Evolutionary conservation across 2,113 vertebrate species (phyloP).

Genomic region (Lethenteron camtschaticum): DNA sequence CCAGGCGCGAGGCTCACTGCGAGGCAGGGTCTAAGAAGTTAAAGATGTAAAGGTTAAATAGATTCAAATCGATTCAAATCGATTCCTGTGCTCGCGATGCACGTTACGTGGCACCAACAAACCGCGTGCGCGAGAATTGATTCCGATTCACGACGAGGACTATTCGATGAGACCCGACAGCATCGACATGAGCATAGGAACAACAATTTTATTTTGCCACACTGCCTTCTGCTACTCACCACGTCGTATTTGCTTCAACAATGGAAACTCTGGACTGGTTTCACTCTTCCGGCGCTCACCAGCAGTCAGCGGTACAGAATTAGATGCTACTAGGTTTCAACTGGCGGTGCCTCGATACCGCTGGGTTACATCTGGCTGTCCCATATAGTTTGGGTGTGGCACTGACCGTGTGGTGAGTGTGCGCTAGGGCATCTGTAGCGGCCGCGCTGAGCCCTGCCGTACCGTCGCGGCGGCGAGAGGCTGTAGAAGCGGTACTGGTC

Average conservation of each 20-base stretch:
- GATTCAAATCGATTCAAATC: too few species aligned
- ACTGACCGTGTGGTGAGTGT: background rate
- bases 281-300: background rate
- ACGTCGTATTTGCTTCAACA: too few species aligned
- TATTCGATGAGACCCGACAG: too few species aligned
- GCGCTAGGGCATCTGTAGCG: background rate
- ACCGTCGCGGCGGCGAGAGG: constrained; percentile 88
- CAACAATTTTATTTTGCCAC: too few species aligned
- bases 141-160: too few species aligned
- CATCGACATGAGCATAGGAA: too few species aligned
- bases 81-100: too few species aligned
- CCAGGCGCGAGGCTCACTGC: background rate
- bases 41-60: too few species aligned
- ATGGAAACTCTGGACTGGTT: background rate
- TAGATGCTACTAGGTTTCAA: background rate
- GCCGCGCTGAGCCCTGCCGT: constrained; percentile 10
- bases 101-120: too few species aligned
- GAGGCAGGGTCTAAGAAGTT: too few species aligned
- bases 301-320: background rate
- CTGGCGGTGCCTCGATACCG: background rate
- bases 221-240: too few species aligned
- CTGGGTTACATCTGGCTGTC: background rate
- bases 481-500: constrained; percentile 98
- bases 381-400: background rate
- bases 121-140: too few species aligned